Base-by-base conservation (phyloP, 2,797 vertebrate species). In the Acropternis orthonyx region DNA sequence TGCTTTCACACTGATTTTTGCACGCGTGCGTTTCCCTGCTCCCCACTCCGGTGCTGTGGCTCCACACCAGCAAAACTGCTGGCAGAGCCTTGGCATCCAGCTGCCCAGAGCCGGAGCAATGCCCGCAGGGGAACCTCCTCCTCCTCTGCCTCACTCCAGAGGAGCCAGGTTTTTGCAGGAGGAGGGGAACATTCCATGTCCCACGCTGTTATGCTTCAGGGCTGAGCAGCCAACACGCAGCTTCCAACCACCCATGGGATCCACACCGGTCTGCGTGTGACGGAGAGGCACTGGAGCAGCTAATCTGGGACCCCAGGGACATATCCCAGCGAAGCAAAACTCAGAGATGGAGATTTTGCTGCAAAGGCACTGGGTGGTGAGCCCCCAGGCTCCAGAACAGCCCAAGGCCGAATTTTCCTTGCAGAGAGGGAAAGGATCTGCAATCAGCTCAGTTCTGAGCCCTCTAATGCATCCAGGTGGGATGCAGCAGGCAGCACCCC, bases 1-100 rank as follows among this genome's bases (percentile, higher is more conserved):
- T 91, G 81, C 81, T 75, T 83, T 89, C 87, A 83, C 89, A 91
- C 84, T 54, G 88, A 92, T 90, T 95, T 93, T 77, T 86, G 71
- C 86, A 65, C 16, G 20, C 4, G 7, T 44, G 74, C 75, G 43
- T 63, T 82, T 92, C 74, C 90, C 92, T 3, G 54, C 71, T 80
- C 65, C 20, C 67, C 14, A 2, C 61, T 32, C 67, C 4, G 0
- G 4, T 62, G 77, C 46, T 46, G 76, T 3, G 2, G 69, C 68
- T 75, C 63, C 72, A 10, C 81, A 89, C 55, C 55, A 51, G 74
- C 39, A 55, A 62, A 86, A 89, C 36, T 2, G 3, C 75, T 69
- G 52, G 84, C 69, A 56, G 24, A 36, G 51, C 14, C 54, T n/a
- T 27, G 3, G 92, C 69, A 61, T 39, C 73, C 36, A 0, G 10